Evolutionary conservation across 2,113 vertebrate genomes (phyloP), one percentile per base, ranked within the genome.

Genomic region (Anolis sagrei): DNA sequence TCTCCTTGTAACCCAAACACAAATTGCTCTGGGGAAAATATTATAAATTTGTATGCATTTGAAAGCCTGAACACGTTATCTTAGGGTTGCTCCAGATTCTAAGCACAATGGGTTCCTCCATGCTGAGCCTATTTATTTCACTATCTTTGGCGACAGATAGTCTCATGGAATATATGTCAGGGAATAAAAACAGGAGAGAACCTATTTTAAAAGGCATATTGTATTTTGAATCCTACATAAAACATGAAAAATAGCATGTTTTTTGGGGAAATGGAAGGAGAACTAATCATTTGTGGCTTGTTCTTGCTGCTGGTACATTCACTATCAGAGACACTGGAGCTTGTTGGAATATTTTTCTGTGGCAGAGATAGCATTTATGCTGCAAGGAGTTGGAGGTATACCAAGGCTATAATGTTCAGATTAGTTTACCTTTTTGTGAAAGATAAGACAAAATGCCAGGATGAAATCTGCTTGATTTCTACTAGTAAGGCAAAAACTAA

Each of bases 101-200:
- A 83, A 93, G 87, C 70, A 14, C 54, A 76, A 36, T 82, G 70
- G 18, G 51, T 54, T 91, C 70, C 4, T 72, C 68, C 86, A 84
- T 86, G 73, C 19, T 34, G 34, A 69, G 75, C 76, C 80, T 87
- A 62, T 88, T 90, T 89, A 79, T 82, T 91, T 76, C 75, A 77
- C 4, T 89, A 25, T 4, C 0, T 64, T 23, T 70, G 68, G 79
- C 91, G 29, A 70, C 44, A 70, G 82, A 51, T 89, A 82, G 44
- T 73, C 91, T 89, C 77, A 88, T 70, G 64, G 84, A 75, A 92
- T 89, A 90, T 68, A 21, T 19, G 7, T 86, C 66, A 85, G 74
- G 39, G n/a, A n/a, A n/a, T n/a, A 32, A 36, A 70, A 92, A 79
- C 85, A 88, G n/a, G 34, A 19, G 48, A 90, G 68, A 82, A 21